These are phyloP conservation scores for Bryconaethiops microstoma DNA, from an alignment of 2,797 vertebrate genomes.

Conservation along the genomic window DNA sequence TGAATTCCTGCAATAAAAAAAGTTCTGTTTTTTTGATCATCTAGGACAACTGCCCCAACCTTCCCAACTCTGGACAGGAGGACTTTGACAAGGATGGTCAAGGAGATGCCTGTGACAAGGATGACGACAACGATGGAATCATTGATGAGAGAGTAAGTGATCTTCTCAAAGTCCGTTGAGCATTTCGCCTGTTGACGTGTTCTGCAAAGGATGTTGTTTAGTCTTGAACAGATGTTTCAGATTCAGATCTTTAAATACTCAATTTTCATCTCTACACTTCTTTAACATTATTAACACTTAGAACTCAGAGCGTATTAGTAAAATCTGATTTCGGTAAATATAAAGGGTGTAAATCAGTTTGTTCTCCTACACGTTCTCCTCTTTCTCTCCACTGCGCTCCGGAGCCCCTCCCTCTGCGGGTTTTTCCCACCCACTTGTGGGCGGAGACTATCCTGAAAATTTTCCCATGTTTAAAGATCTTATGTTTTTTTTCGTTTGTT, in stretches of 20 bases:
- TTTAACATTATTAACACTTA: not conserved
- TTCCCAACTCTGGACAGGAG: constrained; percentile 98
- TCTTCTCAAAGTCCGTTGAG: not conserved
- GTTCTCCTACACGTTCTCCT: no score
- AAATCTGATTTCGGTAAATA: no score
- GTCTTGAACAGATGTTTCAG: no score
- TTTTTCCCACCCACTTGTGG: no score
- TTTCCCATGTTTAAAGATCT: no score
- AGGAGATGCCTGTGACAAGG: constrained; percentile 96
- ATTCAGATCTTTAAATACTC: no score
- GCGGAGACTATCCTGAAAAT: no score
- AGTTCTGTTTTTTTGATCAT: not conserved
- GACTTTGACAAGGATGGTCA: constrained; percentile 96
- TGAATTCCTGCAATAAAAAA: not conserved
- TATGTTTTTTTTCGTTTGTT: no score
- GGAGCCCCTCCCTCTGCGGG: no score
- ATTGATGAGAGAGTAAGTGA: constrained; percentile 88
- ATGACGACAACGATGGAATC: constrained; percentile 95
- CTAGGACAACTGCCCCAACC: constrained; percentile 94
- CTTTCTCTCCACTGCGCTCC: no score
- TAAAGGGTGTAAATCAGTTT: no score
- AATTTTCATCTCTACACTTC: not conserved
- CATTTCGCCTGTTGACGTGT: not conserved
- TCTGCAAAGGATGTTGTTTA: not conserved
- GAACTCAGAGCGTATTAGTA: no score